Percentiles rank a stretch among this genome's conserved stretches.
Evolutionary conservation across 2,888 invertebrate species (phyloP).

Genomic region (Cosmorhoe ocellata): DNA sequence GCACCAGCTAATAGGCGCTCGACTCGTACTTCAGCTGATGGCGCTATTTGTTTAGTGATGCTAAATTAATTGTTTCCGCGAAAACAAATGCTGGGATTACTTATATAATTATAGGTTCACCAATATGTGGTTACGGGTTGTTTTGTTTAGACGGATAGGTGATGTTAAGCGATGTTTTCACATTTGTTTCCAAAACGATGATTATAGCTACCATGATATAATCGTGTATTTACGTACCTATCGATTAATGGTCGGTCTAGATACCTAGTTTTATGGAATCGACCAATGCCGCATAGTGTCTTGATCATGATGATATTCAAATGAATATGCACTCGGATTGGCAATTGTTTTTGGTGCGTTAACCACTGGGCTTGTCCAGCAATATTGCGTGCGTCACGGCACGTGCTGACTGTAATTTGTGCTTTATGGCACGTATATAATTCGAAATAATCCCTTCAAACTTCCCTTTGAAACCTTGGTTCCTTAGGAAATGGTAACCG

Average conservation of each 20-base stretch:
- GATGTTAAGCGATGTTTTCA: too few species aligned
- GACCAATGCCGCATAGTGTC: too few species aligned
- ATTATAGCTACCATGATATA: too few species aligned
- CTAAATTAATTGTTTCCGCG: slow-evolving; percentile 68
- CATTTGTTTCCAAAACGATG: too few species aligned
- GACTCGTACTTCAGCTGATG: slow-evolving; percentile 52
- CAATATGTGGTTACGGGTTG: too few species aligned
- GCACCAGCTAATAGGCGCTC: slow-evolving; percentile 75
- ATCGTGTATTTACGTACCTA: too few species aligned
- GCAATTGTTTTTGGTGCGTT: slow-evolving; percentile 49
- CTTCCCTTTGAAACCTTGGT: background rate
- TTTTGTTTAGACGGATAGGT: too few species aligned
- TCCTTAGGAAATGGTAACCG: background rate
- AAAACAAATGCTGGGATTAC: slow-evolving; percentile 48
- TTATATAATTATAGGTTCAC: too few species aligned
- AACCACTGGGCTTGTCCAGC: slow-evolving; percentile 50
- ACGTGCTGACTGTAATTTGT: slow-evolving; percentile 74
- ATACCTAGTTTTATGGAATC: too few species aligned
- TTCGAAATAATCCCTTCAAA: slow-evolving; percentile 62
- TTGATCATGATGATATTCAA: slow-evolving; percentile 5
- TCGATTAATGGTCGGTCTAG: too few species aligned
- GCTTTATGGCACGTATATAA: slow-evolving; percentile 80
- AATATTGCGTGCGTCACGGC: slow-evolving; percentile 64
- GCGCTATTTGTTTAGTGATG: slow-evolving; percentile 72
- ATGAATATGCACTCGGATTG: slow-evolving; percentile 19